Conservation (phyloP, 2,888 invertebrate species). For the Pandemis cinnamomeana region DNA sequence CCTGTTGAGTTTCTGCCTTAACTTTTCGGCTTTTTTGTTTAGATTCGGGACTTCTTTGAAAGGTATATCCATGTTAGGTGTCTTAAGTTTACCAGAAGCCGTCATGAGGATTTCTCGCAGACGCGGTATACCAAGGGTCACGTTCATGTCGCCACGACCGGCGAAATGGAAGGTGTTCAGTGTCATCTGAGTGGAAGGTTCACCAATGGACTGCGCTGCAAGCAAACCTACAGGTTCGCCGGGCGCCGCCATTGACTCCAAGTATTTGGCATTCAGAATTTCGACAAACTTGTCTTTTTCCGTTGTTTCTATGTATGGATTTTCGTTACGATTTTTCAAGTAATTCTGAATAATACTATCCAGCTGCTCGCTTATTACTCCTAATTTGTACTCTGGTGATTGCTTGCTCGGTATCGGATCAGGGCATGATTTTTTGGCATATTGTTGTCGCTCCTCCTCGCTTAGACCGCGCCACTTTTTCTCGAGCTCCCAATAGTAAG, state of each 20-base stretch:
- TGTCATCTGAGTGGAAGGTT: conserved; percentile 99
- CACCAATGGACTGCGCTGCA: conserved; percentile 99
- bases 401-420: conserved; percentile 89
- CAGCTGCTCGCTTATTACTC: conserved; percentile 93
- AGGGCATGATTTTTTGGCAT: conserved; percentile 85
- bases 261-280: conserved; percentile 90
- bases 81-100: conserved; percentile 96
- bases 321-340: conserved; percentile 72
- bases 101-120: conserved; percentile 98
- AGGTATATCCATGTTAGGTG: conserved; percentile 98
- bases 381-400: conserved; percentile 91
- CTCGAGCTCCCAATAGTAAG: conserved; percentile 85
- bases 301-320: conserved; percentile 60
- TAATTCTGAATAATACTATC: conserved; percentile 87
- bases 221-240: conserved; percentile 98
- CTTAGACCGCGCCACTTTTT: conserved; percentile 87
- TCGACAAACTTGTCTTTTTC: conserved; percentile 85
- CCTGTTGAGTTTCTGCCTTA: conserved; percentile 89
- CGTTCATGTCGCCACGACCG: conserved; percentile 99
- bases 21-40: conserved; percentile 86
- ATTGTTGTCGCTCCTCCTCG: conserved; percentile 84
- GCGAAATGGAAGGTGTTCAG: conserved; percentile 99
- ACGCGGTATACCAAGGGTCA: conserved; percentile 99
- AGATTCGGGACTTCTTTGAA: conserved; percentile 83
- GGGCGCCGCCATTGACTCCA: conserved; percentile 91